Evolutionary conservation across 2,797 vertebrate genomes (phyloP), one percentile per base, ranked within the genome.

Genomic region (Sebastes minor): DNA sequence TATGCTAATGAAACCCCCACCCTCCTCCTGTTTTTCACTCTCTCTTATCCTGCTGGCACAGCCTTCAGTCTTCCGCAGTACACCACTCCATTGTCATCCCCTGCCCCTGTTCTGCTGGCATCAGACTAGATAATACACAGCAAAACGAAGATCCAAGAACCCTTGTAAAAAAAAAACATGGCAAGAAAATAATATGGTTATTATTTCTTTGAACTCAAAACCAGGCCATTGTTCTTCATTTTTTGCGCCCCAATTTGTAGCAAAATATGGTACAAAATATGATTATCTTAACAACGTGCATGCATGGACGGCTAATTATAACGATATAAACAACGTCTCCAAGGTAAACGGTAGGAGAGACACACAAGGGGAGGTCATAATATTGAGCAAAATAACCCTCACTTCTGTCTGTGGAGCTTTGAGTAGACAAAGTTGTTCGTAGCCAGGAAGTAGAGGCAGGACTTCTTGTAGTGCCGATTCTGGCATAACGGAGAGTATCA

Each of bases 1-100:
- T 97, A 98, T 97, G 97, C 96, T 98, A 98, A 99, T 99, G 95
- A 97, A 95, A 89, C 91, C 94, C 91, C 86, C 92, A 86, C 87
- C 88, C 86, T 84, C 82, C 82, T 89, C 23, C 88, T 92, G 86
- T 92, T 91, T 93, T 91, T 90, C 88, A 86, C 85, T 92, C 89
- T 90, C 86, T 93, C 90, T 94, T 92, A 95, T 94, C 94, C 93
- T 90, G 89, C 89, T 95, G 93, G 94, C 93, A 95, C 91, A 90
- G 93, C 88, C 90, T 91, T 94, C 94, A 92, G 88, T 93, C 91
- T 95, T 93, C 89, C 30, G 35, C 90, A 87, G 86, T 80, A 91
- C 90, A 94, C 92, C 84, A 90, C 90, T 93, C 93, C 83, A 91
- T 92, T 94, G 93, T 95, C 93, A 93, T 92, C 89, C 87, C 91